These are phyloP conservation scores for Sylvicola fuscatus DNA, from an alignment of 2,888 invertebrate species.

Conservation along the genomic window DNA sequence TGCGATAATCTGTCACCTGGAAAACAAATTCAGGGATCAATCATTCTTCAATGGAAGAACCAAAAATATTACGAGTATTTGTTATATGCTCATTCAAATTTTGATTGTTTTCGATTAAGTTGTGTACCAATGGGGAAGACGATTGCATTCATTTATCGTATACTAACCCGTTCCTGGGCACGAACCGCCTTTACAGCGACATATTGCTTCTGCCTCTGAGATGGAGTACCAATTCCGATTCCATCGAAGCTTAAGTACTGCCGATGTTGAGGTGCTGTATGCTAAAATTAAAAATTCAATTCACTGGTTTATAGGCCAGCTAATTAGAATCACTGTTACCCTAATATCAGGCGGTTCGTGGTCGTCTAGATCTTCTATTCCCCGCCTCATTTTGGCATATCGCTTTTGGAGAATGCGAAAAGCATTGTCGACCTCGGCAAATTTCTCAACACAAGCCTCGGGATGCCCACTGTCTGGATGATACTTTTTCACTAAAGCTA, in stretches of 20 bases:
- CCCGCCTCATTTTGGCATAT: slow-evolving; percentile 37
- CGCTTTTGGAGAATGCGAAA: slow-evolving; percentile 49
- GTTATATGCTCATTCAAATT: no score
- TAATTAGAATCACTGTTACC: slow-evolving; percentile 18
- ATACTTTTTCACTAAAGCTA: slow-evolving; percentile 54
- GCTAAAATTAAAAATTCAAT: slow-evolving; percentile 24
- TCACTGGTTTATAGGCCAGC: background rate
- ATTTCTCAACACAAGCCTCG: slow-evolving; percentile 51
- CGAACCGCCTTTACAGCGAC: slow-evolving; percentile 35
- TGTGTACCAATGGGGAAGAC: no score
- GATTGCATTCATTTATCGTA: no score
- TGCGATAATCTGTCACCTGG: slow-evolving; percentile 31
- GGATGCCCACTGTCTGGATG: slow-evolving; percentile 65
- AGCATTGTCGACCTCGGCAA: slow-evolving; percentile 54
- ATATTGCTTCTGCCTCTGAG: slow-evolving; percentile 50
- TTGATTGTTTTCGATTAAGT: no score
- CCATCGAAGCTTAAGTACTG: slow-evolving; percentile 66
- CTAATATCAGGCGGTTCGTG: slow-evolving; percentile 36
- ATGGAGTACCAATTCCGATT: slow-evolving; percentile 56
- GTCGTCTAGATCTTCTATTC: slow-evolving; percentile 26
- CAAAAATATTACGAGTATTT: no score
- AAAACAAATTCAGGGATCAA: background rate
- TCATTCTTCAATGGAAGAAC: no score
- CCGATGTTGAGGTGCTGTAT: slow-evolving; percentile 75
- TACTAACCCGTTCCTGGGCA: slow-evolving; percentile 32